These are phyloP conservation scores for Hippopotamus amphibius DNA, from an alignment of 2,113 vertebrate genomes.

Conservation along the genomic window DNA sequence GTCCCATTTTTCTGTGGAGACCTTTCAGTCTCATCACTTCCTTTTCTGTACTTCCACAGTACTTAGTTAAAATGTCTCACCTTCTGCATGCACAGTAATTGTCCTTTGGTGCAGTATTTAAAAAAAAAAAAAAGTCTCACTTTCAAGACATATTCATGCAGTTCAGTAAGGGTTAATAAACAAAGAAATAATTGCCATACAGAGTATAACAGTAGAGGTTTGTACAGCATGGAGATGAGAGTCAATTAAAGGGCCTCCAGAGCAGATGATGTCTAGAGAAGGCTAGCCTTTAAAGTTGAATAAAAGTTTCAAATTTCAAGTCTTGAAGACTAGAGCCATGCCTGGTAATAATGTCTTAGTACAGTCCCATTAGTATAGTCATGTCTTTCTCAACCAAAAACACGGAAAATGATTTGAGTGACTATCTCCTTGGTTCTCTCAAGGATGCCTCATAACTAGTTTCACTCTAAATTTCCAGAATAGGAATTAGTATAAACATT, in stretches of 20 bases:
- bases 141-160: slow-evolving; percentile 20
- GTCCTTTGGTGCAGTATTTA: no score
- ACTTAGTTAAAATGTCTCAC: neutral
- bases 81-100: neutral
- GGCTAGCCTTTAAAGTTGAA: slow-evolving; percentile 16
- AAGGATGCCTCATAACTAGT: slow-evolving; percentile 7
- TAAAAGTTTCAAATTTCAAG: neutral
- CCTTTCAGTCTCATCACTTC: neutral
- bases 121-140: neutral
- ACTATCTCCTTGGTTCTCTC: neutral
- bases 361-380: neutral
- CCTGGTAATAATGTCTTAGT: neutral
- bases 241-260: neutral
- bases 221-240: neutral
- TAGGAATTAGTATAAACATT: neutral
- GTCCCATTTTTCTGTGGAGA: neutral
- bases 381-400: neutral
- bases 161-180: slow-evolving; percentile 27
- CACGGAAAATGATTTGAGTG: neutral
- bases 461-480: slow-evolving; percentile 9
- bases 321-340: neutral
- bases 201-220: neutral
- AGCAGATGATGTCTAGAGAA: neutral
- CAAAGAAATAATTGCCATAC: neutral
- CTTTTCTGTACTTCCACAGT: slow-evolving; percentile 19